phyloP scores from a whole-genome alignment of 2,797 vertebrate genomes.

The Pseudocheirus occidentalis region DNA sequence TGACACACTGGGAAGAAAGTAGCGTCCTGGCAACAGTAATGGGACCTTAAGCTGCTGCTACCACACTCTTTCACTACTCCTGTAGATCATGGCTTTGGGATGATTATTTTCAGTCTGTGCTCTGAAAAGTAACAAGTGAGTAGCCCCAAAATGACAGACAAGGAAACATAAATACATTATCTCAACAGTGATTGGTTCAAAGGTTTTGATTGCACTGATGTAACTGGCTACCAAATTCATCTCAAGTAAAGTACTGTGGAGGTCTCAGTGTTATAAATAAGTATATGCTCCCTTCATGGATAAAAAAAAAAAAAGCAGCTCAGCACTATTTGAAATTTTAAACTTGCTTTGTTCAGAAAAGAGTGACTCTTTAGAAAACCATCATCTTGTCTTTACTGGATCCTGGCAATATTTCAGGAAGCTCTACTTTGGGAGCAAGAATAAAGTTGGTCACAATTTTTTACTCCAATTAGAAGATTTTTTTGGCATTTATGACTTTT shows the following conservation, averaged over 20 bases:
- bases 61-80: conserved; percentile 45
- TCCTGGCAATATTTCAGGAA: conserved; percentile 89
- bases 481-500: conserved; percentile 98
- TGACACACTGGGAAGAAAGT: conserved; percentile 34
- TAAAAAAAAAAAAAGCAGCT: conserved; percentile 66
- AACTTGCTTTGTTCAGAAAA: conserved; percentile 81
- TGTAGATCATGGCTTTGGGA: conserved; percentile 71
- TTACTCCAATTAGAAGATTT: conserved; percentile 96
- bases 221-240: conserved; percentile 57
- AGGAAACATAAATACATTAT: conserved; percentile 30
- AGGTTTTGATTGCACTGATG: conserved; percentile 53
- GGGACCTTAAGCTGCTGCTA: conserved; percentile 48
- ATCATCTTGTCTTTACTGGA: conserved; percentile 84
- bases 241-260: conserved; percentile 49
- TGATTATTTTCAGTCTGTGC: conserved; percentile 71
- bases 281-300: conserved; percentile 32
- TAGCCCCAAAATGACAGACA: conserved; percentile 69
- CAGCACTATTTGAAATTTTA: conserved; percentile 56
- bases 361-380: conserved; percentile 78
- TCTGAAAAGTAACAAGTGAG: conserved; percentile 71
- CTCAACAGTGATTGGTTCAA: conserved; percentile 65
- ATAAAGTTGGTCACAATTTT: conserved; percentile 89
- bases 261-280: conserved; percentile 49
- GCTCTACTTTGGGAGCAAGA: conserved; percentile 89
- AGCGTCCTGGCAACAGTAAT: conserved; percentile 37